Evolutionary conservation across 2,888 invertebrate genomes (phyloP), one percentile per base, ranked within the genome.

Genomic region (Rambutsinella grinnellia): DNA sequence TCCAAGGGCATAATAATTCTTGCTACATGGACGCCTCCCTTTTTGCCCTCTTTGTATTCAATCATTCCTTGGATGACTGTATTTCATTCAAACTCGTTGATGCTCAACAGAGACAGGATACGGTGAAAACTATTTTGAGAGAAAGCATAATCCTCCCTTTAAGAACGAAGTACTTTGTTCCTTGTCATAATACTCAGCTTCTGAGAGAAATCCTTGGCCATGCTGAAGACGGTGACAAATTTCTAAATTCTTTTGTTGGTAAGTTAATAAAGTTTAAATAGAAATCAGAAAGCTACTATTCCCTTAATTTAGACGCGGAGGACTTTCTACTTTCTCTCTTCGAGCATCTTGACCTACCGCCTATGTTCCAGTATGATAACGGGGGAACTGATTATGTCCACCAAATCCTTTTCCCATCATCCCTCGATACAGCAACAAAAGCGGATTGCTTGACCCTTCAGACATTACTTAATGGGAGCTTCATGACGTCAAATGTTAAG

Each of bases 281-380:
- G 56, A 3, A 24, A 24, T 15, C 17, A 54, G 27, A 8, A 56
- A n/a, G n/a, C n/a, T n/a, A n/a, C n/a, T n/a, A n/a, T n/a, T n/a
- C n/a, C n/a, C n/a, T n/a, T n/a, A n/a, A n/a, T n/a, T 1, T 15
- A 60, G 68, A 68, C 23, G 68, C 46, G 3, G 68, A 68, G 36
- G 68, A 68, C 3, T 68, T 68, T 28, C 17, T 68, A 3, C 1
- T 44, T 0, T 17, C 19, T 1, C 23, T 68, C 2, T 68, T 68
- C 2, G 17, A 58, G 0, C 3, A 27, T 5, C 44, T 68, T 17
- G 28, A 53, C 10, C 21, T 24, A 5, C 68, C 68, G 0, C 19
- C 15, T 1, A 10, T 68, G 2, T 28, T 68, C 10, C 17, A 47
- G 3, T 68, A 58, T n/a, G 28, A 60, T 23, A 17, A 28, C n/a